phyloP scores from a whole-genome alignment of 2,113 vertebrate genomes.

The Aegypius monachus region DNA sequence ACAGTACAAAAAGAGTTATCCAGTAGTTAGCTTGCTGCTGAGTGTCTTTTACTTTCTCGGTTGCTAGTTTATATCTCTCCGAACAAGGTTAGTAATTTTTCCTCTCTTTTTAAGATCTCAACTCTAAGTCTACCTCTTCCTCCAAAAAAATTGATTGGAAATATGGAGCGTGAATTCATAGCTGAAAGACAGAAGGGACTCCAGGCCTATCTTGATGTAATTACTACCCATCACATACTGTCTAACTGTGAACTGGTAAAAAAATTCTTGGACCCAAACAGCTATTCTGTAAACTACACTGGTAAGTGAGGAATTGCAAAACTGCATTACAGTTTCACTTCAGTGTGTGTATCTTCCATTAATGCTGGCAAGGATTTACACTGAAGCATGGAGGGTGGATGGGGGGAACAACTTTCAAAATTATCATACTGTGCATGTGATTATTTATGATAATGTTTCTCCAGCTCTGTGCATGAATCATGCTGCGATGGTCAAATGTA shows the following conservation, averaged over 20 bases:
- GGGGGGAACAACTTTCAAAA: background rate
- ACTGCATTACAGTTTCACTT: background rate
- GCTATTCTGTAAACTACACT: conserved; percentile 92
- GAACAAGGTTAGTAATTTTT: background rate
- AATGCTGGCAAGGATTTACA: background rate
- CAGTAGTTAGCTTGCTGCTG: background rate
- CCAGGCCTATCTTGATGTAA: conserved; percentile 90
- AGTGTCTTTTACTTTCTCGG: background rate
- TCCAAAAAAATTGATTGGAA: conserved; percentile 94
- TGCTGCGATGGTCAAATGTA: background rate
- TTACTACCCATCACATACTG: conserved; percentile 90
- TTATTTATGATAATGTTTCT: background rate
- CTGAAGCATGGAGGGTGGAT: background rate
- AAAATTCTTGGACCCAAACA: conserved; percentile 95
- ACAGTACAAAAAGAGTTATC: background rate
- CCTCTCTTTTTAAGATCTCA: conserved; percentile 80
- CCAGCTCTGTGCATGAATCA: background rate
- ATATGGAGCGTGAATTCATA: conserved; percentile 97
- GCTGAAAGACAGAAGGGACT: conserved; percentile 95
- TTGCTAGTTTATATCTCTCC: background rate
- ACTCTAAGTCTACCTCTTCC: conserved; percentile 91
- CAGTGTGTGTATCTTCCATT: background rate
- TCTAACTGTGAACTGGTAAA: conserved; percentile 88
- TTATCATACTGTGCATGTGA: background rate
- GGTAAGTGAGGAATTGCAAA: conserved; percentile 70